Evolutionary conservation across 2,888 invertebrate genomes (phyloP).

Genomic region (Bellardia pandia): DNA sequence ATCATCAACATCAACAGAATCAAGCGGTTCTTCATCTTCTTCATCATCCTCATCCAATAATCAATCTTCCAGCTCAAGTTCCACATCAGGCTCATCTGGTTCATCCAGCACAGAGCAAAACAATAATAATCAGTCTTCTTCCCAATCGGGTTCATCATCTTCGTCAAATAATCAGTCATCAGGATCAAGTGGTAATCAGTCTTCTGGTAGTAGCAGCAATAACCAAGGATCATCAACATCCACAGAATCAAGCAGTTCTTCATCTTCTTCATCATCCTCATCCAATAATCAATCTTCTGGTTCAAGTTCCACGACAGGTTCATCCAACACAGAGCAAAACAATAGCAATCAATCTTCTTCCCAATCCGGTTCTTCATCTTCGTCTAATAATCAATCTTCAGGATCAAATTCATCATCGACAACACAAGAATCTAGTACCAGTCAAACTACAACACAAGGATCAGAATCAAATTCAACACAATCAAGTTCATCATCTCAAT

Average conservation of each 20-base stretch:
- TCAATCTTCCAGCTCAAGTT: conserved; percentile 12
- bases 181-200: conserved; percentile 18
- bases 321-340: conserved; percentile 3
- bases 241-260: neutral
- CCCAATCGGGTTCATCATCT: conserved; percentile 35
- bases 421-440: conserved; percentile 58
- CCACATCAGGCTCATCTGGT: neutral
- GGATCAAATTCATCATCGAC: conserved; percentile 48
- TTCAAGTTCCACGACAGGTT: conserved; percentile 6
- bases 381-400: conserved; percentile 62
- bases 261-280: conserved; percentile 41
- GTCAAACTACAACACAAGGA: conserved; percentile 62
- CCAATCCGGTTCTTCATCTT: conserved; percentile 51
- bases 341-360: conserved; percentile 43
- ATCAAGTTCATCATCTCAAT: conserved; percentile 1
- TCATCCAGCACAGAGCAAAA: neutral
- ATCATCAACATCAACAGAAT: conserved; percentile 46
- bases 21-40: conserved; percentile 29
- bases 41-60: conserved; percentile 31
- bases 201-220: conserved; percentile 47
- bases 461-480: conserved; percentile 47
- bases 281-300: conserved; percentile 49
- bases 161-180: conserved; percentile 21
- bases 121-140: conserved; percentile 49
- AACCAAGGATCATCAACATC: conserved; percentile 52